Conservation (phyloP, 2,797 vertebrate genomes). For the Emydoidea blandingii region DNA sequence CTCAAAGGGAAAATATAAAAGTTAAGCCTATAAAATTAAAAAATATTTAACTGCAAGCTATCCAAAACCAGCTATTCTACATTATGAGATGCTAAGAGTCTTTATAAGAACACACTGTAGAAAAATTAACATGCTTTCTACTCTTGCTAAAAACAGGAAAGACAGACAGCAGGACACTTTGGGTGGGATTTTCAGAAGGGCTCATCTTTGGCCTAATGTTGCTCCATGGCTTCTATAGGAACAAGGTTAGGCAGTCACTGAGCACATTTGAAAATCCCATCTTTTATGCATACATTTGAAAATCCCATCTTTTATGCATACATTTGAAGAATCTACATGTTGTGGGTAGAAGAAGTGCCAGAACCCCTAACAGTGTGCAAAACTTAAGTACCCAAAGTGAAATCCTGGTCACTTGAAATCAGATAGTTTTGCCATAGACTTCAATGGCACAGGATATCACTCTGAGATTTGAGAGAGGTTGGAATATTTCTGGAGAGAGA, state of each 20-base stretch:
- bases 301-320: neutral
- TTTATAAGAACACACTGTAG: neutral
- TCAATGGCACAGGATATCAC: neutral
- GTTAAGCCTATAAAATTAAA: conserved; percentile 63
- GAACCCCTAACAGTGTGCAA: neutral
- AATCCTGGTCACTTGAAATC: neutral
- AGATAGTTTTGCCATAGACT: neutral
- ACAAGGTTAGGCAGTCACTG: neutral
- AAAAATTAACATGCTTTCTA: neutral
- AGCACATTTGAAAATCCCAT: neutral
- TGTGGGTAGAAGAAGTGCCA: neutral
- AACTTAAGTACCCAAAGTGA: neutral
- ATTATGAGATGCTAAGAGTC: neutral
- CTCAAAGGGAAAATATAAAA: conserved; percentile 67
- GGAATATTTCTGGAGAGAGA: neutral
- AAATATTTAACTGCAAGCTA: conserved; percentile 56
- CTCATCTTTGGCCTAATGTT: neutral
- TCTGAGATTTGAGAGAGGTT: neutral
- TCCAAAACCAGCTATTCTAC: neutral
- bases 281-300: neutral
- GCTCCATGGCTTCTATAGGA: neutral
- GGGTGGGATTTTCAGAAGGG: neutral
- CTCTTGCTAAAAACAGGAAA: neutral
- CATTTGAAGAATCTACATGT: neutral
- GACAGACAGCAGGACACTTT: neutral